Conservation (phyloP, 2,888 invertebrate genomes). For the Lasioglossum marginatum region DNA sequence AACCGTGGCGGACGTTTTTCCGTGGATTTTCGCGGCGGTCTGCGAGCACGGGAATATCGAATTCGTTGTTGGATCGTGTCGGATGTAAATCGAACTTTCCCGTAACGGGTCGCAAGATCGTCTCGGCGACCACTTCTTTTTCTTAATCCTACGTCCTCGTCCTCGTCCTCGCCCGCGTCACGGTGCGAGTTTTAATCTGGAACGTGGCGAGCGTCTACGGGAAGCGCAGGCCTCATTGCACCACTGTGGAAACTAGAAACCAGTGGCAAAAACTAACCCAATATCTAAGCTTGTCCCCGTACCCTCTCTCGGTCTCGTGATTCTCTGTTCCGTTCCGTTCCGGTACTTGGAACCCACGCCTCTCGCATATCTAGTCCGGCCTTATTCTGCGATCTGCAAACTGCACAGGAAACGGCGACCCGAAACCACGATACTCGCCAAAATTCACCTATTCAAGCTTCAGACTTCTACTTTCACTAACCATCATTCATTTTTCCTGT, state of each 20-base stretch:
- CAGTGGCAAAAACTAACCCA: slow-evolving; percentile 79
- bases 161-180: slow-evolving; percentile 24
- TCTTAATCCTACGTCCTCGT: slow-evolving; percentile 39
- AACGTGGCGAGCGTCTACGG: slow-evolving; percentile 76
- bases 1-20: not conserved
- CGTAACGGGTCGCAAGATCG: not conserved
- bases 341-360: slow-evolving; percentile 74
- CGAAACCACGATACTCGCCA: not conserved
- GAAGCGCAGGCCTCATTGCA: slow-evolving; percentile 79
- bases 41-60: not conserved
- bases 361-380: slow-evolving; percentile 47
- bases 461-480: too few relatives aligned
- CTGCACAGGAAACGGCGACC: slow-evolving; percentile 9
- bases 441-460: not conserved
- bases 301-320: slow-evolving; percentile 45
- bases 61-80: not conserved
- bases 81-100: slow-evolving; percentile 1
- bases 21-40: not conserved
- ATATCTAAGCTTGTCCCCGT: slow-evolving; percentile 71
- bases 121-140: slow-evolving; percentile 19
- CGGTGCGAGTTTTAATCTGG: slow-evolving; percentile 68
- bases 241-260: slow-evolving; percentile 80
- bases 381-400: slow-evolving; percentile 51
- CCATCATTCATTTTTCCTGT: too few relatives aligned
- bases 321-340: slow-evolving; percentile 19